Base-by-base conservation (phyloP, 2,888 invertebrate genomes). In the Spatulosminthurus flaviceps region DNA sequence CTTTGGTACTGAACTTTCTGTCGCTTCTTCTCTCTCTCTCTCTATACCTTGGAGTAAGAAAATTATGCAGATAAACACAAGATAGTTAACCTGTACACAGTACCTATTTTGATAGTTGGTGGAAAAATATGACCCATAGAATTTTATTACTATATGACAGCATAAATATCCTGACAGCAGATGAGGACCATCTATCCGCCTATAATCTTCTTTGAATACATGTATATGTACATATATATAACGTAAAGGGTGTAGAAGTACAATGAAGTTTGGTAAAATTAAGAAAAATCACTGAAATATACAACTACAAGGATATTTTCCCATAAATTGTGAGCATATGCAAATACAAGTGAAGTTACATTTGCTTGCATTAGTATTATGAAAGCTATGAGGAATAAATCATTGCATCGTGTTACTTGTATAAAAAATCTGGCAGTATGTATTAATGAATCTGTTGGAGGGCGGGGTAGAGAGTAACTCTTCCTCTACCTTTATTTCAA, bases 381-480 rank as follows among this genome's bases (percentile, higher is more conserved):
- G 29, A 70, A 70, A 28, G 70, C 29, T 34, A 29, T 5, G 29
- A 70, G n/a, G 51, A 19, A 51, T 51, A 51, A 51, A 51, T 51
- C 51, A 51, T 51, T 13, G 1, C 51, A 51, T 51, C 51, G 19
- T 51, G 19, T n/a, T 51, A 51, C n/a, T 19, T 13, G 51, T 51
- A 13, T 19, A 16, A 70, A 70, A 29, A 70, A 21, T 19, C 13
- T 70, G 28, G 29, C 21, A 2, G 19, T n/a, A n/a, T n/a, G n/a
- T 21, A 21, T 21, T 34, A 70, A 70, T 70, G 34, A 34, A 28
- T 70, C 21, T 13, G 19, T 70, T 70, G 28, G 34, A 70, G 21
- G 34, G 70, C 7, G 70, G 34, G 34, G 67, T 22, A 19, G 67
- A 70, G 34, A 29, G 34, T 9, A 70, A 11, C 51, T 51, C 51